Conservation (phyloP, 2,888 invertebrate genomes). For the Polyommatus icarus region DNA sequence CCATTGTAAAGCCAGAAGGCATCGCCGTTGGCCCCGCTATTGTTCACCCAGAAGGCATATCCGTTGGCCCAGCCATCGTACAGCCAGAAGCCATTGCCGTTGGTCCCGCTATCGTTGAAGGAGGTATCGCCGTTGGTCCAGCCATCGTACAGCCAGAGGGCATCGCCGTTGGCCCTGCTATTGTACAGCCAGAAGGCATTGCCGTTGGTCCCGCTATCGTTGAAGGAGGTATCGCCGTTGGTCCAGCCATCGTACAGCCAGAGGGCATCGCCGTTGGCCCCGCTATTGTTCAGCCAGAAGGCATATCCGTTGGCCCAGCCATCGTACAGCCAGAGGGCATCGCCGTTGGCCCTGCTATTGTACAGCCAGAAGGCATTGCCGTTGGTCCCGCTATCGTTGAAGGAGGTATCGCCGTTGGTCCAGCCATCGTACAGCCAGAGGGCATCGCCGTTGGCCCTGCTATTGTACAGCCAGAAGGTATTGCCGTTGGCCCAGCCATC, state of each 20-base stretch:
- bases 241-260: not conserved
- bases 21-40: not conserved
- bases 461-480: not conserved
- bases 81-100: conserved; percentile 33
- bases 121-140: conserved; percentile 38
- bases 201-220: conserved; percentile 40
- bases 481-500: not conserved
- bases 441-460: conserved; percentile 4
- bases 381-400: conserved; percentile 32
- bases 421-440: not conserved
- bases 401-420: not conserved
- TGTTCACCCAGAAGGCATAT: conserved; percentile 37
- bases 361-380: conserved; percentile 1
- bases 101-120: conserved; percentile 40
- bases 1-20: conserved; percentile 18
- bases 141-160: not conserved
- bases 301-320: not conserved
- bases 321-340: not conserved
- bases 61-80: conserved; percentile 35
- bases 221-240: not conserved
- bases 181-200: conserved; percentile 29
- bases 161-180: conserved; percentile 34
- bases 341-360: not conserved
- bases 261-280: not conserved
- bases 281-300: not conserved